Percentiles rank a stretch among this genome's conserved stretches.
These are phyloP conservation scores for Chromobotia macracanthus DNA, from an alignment of 2,797 vertebrate genomes.

Conservation along the genomic window DNA sequence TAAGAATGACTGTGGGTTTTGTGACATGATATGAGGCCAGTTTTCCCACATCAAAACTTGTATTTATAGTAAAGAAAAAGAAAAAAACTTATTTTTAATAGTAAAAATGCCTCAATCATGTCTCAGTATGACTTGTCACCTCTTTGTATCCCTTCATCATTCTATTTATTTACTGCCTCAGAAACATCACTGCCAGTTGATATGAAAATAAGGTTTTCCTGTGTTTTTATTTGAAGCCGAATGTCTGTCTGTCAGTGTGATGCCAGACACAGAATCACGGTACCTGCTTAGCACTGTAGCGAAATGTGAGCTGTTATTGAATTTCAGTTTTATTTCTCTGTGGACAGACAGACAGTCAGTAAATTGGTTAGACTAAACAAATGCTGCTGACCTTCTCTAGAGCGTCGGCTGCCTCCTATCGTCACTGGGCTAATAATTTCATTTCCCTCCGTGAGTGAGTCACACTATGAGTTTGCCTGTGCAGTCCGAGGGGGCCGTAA, in stretches of 20 bases:
- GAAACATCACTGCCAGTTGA: neutral
- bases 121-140: neutral
- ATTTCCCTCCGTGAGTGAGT: slow-evolving; percentile 39
- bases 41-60: too few species aligned
- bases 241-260: slow-evolving; percentile 12
- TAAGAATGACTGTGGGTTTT: too few species aligned
- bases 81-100: neutral
- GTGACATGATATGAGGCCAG: too few species aligned
- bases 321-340: slow-evolving; percentile 27
- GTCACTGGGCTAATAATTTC: slow-evolving; percentile 31
- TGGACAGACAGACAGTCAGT: slow-evolving; percentile 17
- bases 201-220: neutral
- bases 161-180: neutral
- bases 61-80: too few species aligned
- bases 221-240: neutral
- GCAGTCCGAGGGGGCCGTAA: slow-evolving; percentile 9
- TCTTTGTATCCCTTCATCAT: neutral
- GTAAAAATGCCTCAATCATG: neutral
- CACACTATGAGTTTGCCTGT: slow-evolving; percentile 9
- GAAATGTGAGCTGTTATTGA: slow-evolving; percentile 26
- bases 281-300: slow-evolving; percentile 8
- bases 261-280: neutral
- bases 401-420: slow-evolving; percentile 2
- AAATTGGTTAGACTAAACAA: slow-evolving; percentile 12
- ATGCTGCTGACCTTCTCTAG: slow-evolving; percentile 16